Evolutionary conservation across 2,888 invertebrate species (phyloP).

Genomic region (Alsophila aescularia): DNA sequence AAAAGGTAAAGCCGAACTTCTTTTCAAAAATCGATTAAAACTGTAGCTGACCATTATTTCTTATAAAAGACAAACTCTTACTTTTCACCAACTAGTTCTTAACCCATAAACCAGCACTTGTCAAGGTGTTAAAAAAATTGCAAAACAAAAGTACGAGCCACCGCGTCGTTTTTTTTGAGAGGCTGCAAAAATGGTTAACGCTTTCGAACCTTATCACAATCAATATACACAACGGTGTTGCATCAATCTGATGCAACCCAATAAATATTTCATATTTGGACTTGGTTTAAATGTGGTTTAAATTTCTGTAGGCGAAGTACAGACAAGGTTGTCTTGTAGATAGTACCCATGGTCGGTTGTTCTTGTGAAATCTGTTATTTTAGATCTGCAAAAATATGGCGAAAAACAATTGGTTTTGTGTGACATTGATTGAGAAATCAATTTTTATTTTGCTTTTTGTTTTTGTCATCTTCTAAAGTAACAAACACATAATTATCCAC

Average conservation of each 20-base stretch:
- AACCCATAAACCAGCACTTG: neutral
- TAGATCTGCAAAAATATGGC: slow-evolving; percentile 9
- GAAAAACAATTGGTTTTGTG: slow-evolving; percentile 13
- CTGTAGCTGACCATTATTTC: too few species aligned
- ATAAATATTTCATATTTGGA: neutral
- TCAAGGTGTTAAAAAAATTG: slow-evolving; percentile 24
- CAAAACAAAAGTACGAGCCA: slow-evolving; percentile 25
- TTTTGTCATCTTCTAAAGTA: neutral
- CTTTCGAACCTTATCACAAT: neutral
- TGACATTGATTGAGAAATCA: slow-evolving; percentile 13
- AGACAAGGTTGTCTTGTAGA: slow-evolving; percentile 1
- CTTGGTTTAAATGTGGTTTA: neutral
- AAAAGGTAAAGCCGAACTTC: too few species aligned
- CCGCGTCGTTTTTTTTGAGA: neutral
- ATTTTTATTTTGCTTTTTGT: slow-evolving; percentile 2
- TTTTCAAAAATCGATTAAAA: too few species aligned
- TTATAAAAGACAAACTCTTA: neutral
- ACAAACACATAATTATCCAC: too few species aligned
- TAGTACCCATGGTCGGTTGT: neutral
- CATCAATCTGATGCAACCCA: neutral
- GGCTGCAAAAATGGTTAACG: neutral
- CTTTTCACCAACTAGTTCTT: slow-evolving; percentile 10
- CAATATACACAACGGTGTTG: neutral
- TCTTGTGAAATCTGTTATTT: slow-evolving; percentile 16
- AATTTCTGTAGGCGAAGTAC: neutral